Evolutionary conservation across 2,888 invertebrate species (phyloP), one percentile per base, ranked within the genome.

Genomic region (Eilema depressum): DNA sequence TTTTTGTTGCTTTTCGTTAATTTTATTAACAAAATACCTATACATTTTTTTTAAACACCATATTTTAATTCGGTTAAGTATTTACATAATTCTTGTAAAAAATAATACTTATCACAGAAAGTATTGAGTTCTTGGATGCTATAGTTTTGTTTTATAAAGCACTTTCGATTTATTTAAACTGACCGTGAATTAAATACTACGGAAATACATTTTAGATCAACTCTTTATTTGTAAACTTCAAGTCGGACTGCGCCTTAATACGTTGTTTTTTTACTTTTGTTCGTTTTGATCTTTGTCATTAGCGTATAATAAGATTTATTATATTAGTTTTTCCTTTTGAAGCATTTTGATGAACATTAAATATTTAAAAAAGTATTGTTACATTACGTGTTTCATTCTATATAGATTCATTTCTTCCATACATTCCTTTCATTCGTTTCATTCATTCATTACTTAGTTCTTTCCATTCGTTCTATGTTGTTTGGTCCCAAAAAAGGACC

Each of bases 321-420:
- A 66, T 17, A 20, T 28, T 25, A 3, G 8, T 30, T 64, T 65
- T 17, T 63, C 17, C 5, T 57, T 65, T 66, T 20, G 12, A 37
- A 57, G 23, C 20, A 66, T 57, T 57, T 66, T 65, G 25, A 23
- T 33, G 17, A 57, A 12, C 30, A 65, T 25, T 65, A 57, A 65
- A 23, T 53, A 30, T 28, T 14, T n/a, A n/a, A n/a, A n/a, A n/a
- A n/a, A n/a, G n/a, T n/a, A n/a, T n/a, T n/a, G n/a, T n/a, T n/a
- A n/a, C n/a, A n/a, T n/a, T n/a, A n/a, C n/a, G n/a, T n/a, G n/a
- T n/a, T n/a, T n/a, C n/a, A n/a, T n/a, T n/a, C n/a, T n/a, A n/a
- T n/a, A n/a, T n/a, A n/a, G n/a, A n/a, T n/a, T n/a, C n/a, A n/a
- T n/a, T n/a, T n/a, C n/a, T n/a, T n/a, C n/a, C n/a, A n/a, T n/a